Evolutionary conservation across 2,113 vertebrate species (phyloP).

Genomic region (Salvelinus namaycush): DNA sequence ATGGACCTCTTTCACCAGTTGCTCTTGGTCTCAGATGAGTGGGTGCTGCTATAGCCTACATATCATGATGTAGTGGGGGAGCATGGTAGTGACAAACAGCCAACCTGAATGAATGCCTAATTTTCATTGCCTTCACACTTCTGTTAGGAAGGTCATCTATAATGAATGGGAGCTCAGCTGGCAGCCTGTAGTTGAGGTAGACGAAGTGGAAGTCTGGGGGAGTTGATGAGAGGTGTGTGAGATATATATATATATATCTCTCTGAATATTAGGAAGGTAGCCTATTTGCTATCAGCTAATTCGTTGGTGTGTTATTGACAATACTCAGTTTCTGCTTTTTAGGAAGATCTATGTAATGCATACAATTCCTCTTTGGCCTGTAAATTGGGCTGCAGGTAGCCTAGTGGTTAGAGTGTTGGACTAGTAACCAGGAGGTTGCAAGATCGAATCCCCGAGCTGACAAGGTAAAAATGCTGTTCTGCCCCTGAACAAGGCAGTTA

Average conservation of each 20-base stretch:
- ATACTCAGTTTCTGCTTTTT: neutral
- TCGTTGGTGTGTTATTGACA: neutral
- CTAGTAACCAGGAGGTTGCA: no score
- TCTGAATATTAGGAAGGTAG: neutral
- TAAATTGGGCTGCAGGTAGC: neutral
- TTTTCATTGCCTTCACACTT: neutral
- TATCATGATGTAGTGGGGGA: neutral
- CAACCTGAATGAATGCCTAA: neutral
- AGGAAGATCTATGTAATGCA: neutral
- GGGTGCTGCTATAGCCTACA: neutral
- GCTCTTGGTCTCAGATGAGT: neutral
- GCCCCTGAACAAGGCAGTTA: no score
- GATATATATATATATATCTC: no score
- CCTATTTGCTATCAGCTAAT: neutral
- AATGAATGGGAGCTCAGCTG: neutral
- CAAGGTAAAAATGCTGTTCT: no score
- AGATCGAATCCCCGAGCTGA: no score
- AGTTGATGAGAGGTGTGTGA: neutral
- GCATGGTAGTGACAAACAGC: neutral
- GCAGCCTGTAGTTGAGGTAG: neutral
- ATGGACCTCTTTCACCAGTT: neutral
- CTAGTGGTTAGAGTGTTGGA: no score
- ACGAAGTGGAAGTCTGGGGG: neutral
- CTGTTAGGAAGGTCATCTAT: neutral
- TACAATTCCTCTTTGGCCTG: neutral